These are phyloP conservation scores for Pseudeuparius sepicola DNA, from an alignment of 2,888 invertebrate species.

Conservation along the genomic window DNA sequence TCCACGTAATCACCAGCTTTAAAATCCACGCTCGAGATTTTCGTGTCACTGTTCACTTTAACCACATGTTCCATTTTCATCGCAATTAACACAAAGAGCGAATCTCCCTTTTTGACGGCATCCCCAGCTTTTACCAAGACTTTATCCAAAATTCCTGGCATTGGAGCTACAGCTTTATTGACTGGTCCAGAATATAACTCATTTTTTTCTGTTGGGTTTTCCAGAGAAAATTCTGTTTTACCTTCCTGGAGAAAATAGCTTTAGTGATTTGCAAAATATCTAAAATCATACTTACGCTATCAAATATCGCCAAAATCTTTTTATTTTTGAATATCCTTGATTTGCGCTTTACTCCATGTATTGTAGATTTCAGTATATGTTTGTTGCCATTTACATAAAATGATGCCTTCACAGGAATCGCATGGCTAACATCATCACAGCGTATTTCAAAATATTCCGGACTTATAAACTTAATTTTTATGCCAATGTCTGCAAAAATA, in stretches of 20 bases:
- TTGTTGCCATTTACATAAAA: conserved; percentile 36
- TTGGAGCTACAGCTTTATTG: conserved; percentile 73
- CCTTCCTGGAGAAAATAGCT: conserved; percentile 49
- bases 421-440: conserved; percentile 34
- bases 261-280: conserved; percentile 1
- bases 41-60: conserved; percentile 70
- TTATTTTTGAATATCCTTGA: conserved; percentile 48
- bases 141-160: conserved; percentile 93
- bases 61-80: conserved; percentile 99
- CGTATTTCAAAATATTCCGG: conserved; percentile 39
- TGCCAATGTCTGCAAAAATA: conserved; percentile 41
- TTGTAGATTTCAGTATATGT: conserved; percentile 41
- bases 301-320: conserved; percentile 53
- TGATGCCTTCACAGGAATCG: conserved; percentile 38
- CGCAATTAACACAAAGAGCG: conserved; percentile 88
- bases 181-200: conserved; percentile 38
- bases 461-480: conserved; percentile 47
- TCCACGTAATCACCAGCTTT: conserved; percentile 73
- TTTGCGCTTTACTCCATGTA: conserved; percentile 45
- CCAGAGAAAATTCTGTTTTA: conserved; percentile 53
- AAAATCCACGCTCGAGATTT: conserved; percentile 60
- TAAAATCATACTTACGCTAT: conserved; percentile 42
- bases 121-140: conserved; percentile 76
- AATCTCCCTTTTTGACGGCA: conserved; percentile 75
- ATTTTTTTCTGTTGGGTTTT: conserved; percentile 49